Conservation (phyloP, 2,888 invertebrate genomes). For the Sisyra terminalis region DNA sequence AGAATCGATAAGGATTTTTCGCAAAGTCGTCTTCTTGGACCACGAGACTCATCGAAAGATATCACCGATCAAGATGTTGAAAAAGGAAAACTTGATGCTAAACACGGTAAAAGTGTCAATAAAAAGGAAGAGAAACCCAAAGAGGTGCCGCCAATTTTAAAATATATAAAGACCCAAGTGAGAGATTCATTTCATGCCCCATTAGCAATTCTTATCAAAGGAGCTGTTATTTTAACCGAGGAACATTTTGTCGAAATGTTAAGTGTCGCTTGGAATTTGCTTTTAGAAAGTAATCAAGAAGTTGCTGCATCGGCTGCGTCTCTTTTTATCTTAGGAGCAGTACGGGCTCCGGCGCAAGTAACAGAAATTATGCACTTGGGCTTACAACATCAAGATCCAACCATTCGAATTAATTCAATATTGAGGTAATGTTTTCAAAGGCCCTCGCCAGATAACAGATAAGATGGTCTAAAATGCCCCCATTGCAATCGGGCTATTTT, state of each 20-base stretch:
- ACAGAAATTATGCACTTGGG: slow-evolving; percentile 80
- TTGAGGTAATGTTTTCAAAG: slow-evolving; percentile 38
- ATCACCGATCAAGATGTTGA: slow-evolving; percentile 32
- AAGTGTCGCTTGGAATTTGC: slow-evolving; percentile 87
- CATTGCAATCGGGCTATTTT: no score
- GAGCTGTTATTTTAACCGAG: slow-evolving; percentile 75
- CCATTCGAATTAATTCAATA: slow-evolving; percentile 67
- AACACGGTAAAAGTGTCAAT: slow-evolving; percentile 19
- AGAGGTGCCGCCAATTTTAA: slow-evolving; percentile 53
- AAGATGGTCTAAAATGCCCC: no score
- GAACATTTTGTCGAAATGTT: slow-evolving; percentile 77
- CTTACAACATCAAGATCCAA: slow-evolving; percentile 68
- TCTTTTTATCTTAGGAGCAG: slow-evolving; percentile 82
- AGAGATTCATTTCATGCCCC: slow-evolving; percentile 83
- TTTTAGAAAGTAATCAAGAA: slow-evolving; percentile 83
- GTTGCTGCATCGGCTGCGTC: slow-evolving; percentile 74
- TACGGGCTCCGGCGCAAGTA: slow-evolving; percentile 78
- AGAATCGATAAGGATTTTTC: slow-evolving; percentile 34
- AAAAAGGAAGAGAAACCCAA: slow-evolving; percentile 30
- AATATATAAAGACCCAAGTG: slow-evolving; percentile 66
- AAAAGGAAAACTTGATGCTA: slow-evolving; percentile 21
- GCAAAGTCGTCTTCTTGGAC: slow-evolving; percentile 26
- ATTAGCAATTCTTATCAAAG: slow-evolving; percentile 72
- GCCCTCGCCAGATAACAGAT: no score
- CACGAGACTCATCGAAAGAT: slow-evolving; percentile 33